Evolutionary conservation across 2,797 vertebrate genomes (phyloP).

Genomic region (Pogoniulus pusillus): DNA sequence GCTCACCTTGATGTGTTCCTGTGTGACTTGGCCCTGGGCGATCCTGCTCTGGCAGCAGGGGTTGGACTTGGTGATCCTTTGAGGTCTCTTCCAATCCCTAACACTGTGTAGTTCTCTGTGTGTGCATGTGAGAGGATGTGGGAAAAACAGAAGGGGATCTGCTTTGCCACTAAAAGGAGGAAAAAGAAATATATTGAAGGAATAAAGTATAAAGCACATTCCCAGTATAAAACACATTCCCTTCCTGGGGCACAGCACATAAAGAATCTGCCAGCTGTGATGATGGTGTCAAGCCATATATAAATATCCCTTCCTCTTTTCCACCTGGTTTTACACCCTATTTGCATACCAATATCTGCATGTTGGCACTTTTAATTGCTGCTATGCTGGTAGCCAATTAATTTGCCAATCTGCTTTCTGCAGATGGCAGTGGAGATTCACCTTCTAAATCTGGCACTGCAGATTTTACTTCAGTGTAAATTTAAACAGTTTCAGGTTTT

Average conservation of each 20-base stretch:
- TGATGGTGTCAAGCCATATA: accelerated
- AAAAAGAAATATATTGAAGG: neutral
- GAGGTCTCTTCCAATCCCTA: no score
- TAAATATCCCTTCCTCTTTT: neutral
- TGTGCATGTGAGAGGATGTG: no score
- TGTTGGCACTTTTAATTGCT: neutral
- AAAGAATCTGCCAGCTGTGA: neutral
- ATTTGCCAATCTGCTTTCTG: neutral
- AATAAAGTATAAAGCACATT: neutral
- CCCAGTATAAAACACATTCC: neutral
- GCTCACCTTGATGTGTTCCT: no score
- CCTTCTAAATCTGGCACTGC: neutral
- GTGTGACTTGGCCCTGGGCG: no score
- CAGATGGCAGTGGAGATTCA: slow-evolving; percentile 36
- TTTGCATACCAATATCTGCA: neutral
- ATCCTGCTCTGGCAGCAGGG: no score
- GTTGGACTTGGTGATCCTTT: no score
- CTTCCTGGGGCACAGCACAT: accelerated
- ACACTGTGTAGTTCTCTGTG: no score
- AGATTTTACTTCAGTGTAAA: accelerated
- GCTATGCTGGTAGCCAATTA: neutral
- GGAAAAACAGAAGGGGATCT: neutral
- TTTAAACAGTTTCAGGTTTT: neutral
- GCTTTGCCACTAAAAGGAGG: neutral
- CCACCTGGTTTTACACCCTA: no score